phyloP scores from a whole-genome alignment of 2,797 vertebrate species.

The Luscinia megarhynchos region DNA sequence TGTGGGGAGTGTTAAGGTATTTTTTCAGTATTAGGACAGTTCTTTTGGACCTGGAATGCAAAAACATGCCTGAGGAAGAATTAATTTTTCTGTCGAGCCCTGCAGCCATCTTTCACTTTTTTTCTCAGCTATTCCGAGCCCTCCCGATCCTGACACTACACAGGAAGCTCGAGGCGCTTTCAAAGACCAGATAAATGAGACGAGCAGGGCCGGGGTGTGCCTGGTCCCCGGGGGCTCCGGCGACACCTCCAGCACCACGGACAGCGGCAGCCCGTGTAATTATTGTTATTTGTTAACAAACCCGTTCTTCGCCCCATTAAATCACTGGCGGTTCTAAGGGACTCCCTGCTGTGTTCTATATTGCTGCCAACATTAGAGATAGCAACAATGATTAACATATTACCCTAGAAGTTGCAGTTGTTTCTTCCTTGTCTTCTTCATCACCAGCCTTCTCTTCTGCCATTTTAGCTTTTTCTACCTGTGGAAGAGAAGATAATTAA shows the following conservation, averaged over 20 bases:
- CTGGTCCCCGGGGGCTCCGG: background rate
- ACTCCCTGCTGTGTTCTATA: fast-evolving
- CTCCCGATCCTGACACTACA: background rate
- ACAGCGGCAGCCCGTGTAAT: background rate
- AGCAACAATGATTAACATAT: fast-evolving
- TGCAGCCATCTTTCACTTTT: background rate
- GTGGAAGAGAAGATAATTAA: background rate
- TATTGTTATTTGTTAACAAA: fast-evolving
- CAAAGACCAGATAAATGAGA: fast-evolving
- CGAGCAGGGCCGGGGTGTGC: fast-evolving
- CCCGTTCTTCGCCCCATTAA: fast-evolving
- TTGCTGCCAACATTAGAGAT: fast-evolving
- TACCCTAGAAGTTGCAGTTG: background rate
- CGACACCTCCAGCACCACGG: constrained; percentile 46
- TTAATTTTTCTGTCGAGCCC: background rate
- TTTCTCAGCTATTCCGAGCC: background rate
- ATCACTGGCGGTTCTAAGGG: fast-evolving
- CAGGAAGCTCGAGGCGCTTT: too few relatives aligned
- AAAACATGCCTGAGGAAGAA: fast-evolving
- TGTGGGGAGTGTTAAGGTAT: background rate
- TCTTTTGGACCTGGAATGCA: fast-evolving
- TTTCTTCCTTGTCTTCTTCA: background rate
- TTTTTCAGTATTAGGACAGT: background rate
- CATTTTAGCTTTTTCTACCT: background rate
- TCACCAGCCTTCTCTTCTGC: fast-evolving